A percentile compares a stretch with the other conserved stretches of the same genome.
Conservation (phyloP, 2,888 invertebrate genomes). For the Andrena minutula region DNA sequence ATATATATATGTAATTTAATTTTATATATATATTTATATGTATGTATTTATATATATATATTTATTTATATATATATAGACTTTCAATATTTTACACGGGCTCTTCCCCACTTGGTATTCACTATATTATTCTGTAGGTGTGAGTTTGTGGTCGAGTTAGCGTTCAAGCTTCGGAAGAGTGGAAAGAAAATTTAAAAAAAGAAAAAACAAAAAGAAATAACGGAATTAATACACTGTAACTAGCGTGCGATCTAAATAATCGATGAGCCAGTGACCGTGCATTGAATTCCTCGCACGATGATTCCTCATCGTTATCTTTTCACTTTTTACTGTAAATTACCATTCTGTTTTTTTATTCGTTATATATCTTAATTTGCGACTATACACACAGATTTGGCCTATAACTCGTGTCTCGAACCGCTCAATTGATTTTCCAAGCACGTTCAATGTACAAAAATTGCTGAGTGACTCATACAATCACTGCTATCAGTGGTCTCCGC, state of each 20-base stretch:
- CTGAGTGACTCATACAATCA: slow-evolving; percentile 12
- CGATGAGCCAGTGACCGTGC: slow-evolving; percentile 12
- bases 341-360: slow-evolving; percentile 7
- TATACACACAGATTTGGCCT: slow-evolving; percentile 44
- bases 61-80: slow-evolving; percentile 78
- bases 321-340: slow-evolving; percentile 5
- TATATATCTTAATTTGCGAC: slow-evolving; percentile 32
- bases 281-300: slow-evolving; percentile 14
- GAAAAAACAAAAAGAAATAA: neutral
- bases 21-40: slow-evolving; percentile 64
- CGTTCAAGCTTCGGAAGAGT: slow-evolving; percentile 39
- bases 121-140: slow-evolving; percentile 35
- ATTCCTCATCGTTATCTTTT: slow-evolving; percentile 1
- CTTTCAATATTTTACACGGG: slow-evolving; percentile 82
- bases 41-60: slow-evolving; percentile 58
- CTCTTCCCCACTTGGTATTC: slow-evolving; percentile 64
- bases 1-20: slow-evolving; percentile 72
- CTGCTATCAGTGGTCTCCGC: neutral
- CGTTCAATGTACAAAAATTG: slow-evolving; percentile 37
- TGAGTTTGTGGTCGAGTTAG: slow-evolving; percentile 59
- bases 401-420: slow-evolving; percentile 22
- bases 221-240: slow-evolving; percentile 16
- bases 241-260: slow-evolving; percentile 19
- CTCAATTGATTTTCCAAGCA: slow-evolving; percentile 26
- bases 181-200: slow-evolving; percentile 15